Percentiles rank a stretch among this genome's conserved stretches.
These are phyloP conservation scores for Dendronephthya gigantea DNA, from an alignment of 64 coral and sea anemone species.

Conservation along the genomic window DNA sequence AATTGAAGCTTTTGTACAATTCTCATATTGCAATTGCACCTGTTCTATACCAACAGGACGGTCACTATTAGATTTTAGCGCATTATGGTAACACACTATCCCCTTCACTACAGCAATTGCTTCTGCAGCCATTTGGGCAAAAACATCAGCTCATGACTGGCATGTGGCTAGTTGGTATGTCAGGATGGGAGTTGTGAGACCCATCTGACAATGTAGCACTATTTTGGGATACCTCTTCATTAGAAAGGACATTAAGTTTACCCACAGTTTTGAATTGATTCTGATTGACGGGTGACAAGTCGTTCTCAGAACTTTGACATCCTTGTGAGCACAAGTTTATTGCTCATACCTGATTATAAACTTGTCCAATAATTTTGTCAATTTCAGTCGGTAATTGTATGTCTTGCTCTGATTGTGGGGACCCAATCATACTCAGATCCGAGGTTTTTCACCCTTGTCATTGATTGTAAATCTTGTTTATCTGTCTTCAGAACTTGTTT, in stretches of 20 bases:
- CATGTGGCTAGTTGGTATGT: background rate
- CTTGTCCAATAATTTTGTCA: background rate
- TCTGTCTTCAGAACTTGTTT: too few relatives aligned
- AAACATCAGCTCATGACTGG: too few relatives aligned
- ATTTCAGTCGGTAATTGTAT: background rate
- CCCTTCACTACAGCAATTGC: too few relatives aligned
- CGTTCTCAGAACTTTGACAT: background rate
- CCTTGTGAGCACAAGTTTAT: background rate
- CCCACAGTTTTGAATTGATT: background rate
- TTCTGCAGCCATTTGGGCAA: too few relatives aligned
- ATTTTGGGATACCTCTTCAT: background rate
- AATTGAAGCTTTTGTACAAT: too few relatives aligned
- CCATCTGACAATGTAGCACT: background rate
- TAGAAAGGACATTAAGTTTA: background rate
- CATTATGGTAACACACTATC: too few relatives aligned
- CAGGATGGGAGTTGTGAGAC: background rate
- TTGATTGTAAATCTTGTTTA: too few relatives aligned
- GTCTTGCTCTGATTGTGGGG: background rate
- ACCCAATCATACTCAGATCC: too few relatives aligned
- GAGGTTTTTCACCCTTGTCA: too few relatives aligned
- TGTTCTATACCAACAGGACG: too few relatives aligned
- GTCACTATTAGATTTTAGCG: too few relatives aligned
- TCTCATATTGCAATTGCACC: too few relatives aligned
- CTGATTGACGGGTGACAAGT: background rate
- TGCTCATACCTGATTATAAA: background rate